Base-by-base conservation (phyloP, 64 coral and sea anemone species). In the Stylophora pistillata region DNA sequence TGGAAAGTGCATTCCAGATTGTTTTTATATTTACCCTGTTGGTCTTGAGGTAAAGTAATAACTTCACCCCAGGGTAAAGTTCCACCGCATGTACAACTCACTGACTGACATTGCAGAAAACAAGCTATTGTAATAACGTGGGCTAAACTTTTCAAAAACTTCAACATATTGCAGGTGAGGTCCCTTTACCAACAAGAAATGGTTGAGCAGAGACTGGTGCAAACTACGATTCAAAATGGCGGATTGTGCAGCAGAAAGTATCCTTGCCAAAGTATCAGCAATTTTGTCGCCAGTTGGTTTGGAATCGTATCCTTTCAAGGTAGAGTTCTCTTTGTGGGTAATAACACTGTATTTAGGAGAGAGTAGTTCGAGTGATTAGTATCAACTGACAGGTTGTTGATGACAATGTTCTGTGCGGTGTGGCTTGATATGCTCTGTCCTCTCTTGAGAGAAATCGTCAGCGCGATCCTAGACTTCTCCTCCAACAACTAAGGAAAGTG, bases 251-350 rank as follows among this genome's bases (percentile, higher is more conserved):
- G 4, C 29, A 63, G 56, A 94, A 56, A 53, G 74, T 20, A 74
- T 98, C 3, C 56, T 93, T 47, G 34, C 74, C 15, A 87, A 92
- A 82, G 71, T 94, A 54, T 30, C 53, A 10, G 71, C 41, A 17
- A 74, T 94, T 86, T 81, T 98, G 55, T 89, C 81, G 26, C 92
- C 89, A 57, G 81, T 94, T 33, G 96, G 96, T 55, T 75, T 98
- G 28, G 96, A 98, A 87, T 73, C 77, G 41, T 80, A 98, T 78
- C 84, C 95, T 86, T 98, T 98, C 58, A 98, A 98, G 95, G 95
- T 98, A 69, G 74, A 21, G 15, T 41, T 37, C 21, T 80, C 30
- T 79, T 56, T 56, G 9, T 21, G 15, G 17, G 41, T 17, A 20
- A 33, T 30, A 10, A 17, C 27, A 68, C 69, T 12, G 15, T 56